Conservation (phyloP, 1,140 invertebrate species). For the Bombus terrestris region DNA sequence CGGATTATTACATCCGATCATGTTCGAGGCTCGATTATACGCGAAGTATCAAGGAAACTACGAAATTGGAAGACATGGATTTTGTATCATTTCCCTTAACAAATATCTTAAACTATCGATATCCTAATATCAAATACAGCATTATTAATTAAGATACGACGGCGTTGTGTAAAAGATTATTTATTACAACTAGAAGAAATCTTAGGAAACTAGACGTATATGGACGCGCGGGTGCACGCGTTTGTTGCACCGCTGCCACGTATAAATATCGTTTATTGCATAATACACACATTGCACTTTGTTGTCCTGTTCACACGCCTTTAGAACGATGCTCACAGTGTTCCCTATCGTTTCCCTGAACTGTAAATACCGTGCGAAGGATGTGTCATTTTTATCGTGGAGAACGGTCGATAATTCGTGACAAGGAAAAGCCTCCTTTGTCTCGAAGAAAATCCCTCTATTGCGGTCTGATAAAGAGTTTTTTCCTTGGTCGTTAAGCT, state of each 20-base stretch:
- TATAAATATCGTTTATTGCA: constrained; percentile 79
- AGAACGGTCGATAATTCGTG: neutral
- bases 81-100: constrained; percentile 60
- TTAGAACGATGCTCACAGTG: neutral
- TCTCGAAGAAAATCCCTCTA: neutral
- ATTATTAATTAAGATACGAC: neutral
- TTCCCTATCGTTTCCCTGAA: neutral
- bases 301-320: constrained; percentile 64
- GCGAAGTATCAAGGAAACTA: constrained; percentile 37
- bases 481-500: neutral
- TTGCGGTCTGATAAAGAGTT: neutral
- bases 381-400: neutral
- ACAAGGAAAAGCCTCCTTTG: neutral
- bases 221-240: constrained; percentile 45
- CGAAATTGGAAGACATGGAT: constrained; percentile 79
- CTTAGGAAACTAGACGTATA: neutral
- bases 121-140: neutral
- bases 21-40: neutral
- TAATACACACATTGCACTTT: constrained; percentile 80
- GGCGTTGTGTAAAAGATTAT: constrained; percentile 42
- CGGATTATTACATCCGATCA: neutral
- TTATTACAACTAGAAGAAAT: neutral
- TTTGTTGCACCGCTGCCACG: constrained; percentile 60
- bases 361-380: neutral
- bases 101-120: neutral